phyloP scores from a whole-genome alignment of 2,888 invertebrate genomes.

The Scaptomyza polygonia region DNA sequence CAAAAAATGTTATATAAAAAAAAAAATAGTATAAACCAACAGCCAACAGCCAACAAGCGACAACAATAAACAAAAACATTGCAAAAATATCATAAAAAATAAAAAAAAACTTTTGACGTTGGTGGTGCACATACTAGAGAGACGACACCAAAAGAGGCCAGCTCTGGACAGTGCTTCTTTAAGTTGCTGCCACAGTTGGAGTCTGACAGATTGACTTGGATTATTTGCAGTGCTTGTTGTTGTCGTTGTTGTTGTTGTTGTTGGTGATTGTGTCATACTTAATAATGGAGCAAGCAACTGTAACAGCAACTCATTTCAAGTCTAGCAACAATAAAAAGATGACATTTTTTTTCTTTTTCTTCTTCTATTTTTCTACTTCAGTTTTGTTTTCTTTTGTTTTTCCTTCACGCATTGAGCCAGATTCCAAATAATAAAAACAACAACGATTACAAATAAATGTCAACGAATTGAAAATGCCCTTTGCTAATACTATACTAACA shows the following conservation, averaged over 20 bases:
- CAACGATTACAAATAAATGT: background rate
- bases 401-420: slow-evolving; percentile 8
- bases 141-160: slow-evolving; percentile 13
- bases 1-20: slow-evolving; percentile 58
- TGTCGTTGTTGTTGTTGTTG: slow-evolving; percentile 14
- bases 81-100: slow-evolving; percentile 53
- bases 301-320: slow-evolving; percentile 52
- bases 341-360: slow-evolving; percentile 58
- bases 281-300: slow-evolving; percentile 60
- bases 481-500: too few species aligned
- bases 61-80: slow-evolving; percentile 73
- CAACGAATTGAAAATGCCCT: background rate
- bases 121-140: slow-evolving; percentile 16
- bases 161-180: slow-evolving; percentile 34
- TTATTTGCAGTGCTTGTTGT: slow-evolving; percentile 15
- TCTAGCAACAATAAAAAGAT: slow-evolving; percentile 46
- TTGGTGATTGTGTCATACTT: slow-evolving; percentile 55
- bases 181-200: slow-evolving; percentile 29
- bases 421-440: slow-evolving; percentile 3
- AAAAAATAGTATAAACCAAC: too few species aligned
- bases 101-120: too few species aligned
- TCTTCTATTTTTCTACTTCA: slow-evolving; percentile 11
- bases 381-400: slow-evolving; percentile 28
- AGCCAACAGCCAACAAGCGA: slow-evolving; percentile 23
- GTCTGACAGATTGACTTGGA: slow-evolving; percentile 50